Conservation (phyloP, 1,140 invertebrate genomes). For the Linepithema humile region DNA sequence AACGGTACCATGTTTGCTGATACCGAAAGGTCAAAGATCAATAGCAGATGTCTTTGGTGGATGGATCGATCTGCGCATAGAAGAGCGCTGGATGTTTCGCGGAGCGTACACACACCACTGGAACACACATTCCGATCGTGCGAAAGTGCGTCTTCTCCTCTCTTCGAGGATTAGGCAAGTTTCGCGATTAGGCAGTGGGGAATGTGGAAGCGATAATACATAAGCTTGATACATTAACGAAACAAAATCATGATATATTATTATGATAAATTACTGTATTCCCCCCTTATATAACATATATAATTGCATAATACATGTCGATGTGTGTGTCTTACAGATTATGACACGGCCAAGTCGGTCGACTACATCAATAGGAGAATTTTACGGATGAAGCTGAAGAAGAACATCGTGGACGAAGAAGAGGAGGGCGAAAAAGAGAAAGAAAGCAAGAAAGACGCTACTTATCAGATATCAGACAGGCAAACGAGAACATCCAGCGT, state of each 20-base stretch:
- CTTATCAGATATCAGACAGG: not conserved
- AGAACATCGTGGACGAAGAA: conserved; percentile 56
- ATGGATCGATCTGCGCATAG: conserved; percentile 47
- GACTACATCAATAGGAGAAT: conserved; percentile 41
- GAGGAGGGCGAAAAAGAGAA: conserved; percentile 66
- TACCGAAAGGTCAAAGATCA: conserved; percentile 39
- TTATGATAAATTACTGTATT: too few relatives aligned
- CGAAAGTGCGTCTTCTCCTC: not conserved
- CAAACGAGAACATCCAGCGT: not conserved
- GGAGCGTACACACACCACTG: not conserved
- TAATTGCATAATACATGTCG: not conserved
- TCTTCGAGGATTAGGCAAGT: not conserved
- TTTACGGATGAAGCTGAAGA: conserved; percentile 70
- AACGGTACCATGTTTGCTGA: not conserved
- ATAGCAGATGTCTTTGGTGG: conserved; percentile 40
- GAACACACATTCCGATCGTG: not conserved
- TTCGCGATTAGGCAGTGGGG: too few relatives aligned
- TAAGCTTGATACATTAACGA: too few relatives aligned
- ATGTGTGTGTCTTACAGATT: conserved; percentile 66
- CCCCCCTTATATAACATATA: too few relatives aligned
- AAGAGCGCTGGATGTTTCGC: conserved; percentile 6
- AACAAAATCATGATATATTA: too few relatives aligned
- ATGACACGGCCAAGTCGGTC: conserved; percentile 68
- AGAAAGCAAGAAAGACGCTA: conserved; percentile 62
- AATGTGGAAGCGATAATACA: too few relatives aligned